Base-by-base conservation (phyloP, 2,888 invertebrate genomes). In the Torymus tubicola region DNA sequence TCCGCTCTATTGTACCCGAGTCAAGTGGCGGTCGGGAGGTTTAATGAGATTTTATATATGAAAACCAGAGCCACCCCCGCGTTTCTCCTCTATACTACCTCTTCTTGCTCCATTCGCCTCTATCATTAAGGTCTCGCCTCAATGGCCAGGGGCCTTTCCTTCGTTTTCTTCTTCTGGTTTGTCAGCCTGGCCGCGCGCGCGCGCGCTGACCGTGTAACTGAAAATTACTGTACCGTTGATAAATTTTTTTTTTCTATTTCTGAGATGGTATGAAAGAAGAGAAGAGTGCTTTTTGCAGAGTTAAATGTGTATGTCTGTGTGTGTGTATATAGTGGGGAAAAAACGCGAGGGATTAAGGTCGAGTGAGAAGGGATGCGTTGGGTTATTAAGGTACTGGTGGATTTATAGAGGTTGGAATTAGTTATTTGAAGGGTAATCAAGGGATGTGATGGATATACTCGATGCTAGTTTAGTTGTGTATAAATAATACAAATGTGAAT, bases 41-140 rank as follows among this genome's bases (percentile, higher is more conserved):
- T 84, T 85, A 85, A 86, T 85, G 85, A 86, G 86, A 85, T 85
- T 86, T 86, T 84, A 84, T 85, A 84, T 85, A 84, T 85, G 83
- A 84, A 85, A 84, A 84, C 79, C 82, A 75, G 70, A 65, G 61
- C 18, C 21, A 5, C 52, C 14, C 21, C 31, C 24, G 21, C 50
- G 1, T 42, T n/a, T 24, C 50, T 58, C 21, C 67, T 58, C 18
- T 21, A 12, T 21, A 53, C 16, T n/a, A 57, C 24, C 13, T 61
- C 24, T 24, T 12, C 42, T 13, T n/a, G 52, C 50, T 72, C 24
- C 63, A 16, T 53, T 53, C 72, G 72, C 21, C 18, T 61, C 57
- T 64, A 53, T 78, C 77, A 78, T 78, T 78, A 78, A 70, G 58
- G 52, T 42, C 24, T n/a, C 24, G n/a, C 68, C 31, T 68, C 68